phyloP scores from a whole-genome alignment of 1,140 invertebrate species.

The Nebria ingens region DNA sequence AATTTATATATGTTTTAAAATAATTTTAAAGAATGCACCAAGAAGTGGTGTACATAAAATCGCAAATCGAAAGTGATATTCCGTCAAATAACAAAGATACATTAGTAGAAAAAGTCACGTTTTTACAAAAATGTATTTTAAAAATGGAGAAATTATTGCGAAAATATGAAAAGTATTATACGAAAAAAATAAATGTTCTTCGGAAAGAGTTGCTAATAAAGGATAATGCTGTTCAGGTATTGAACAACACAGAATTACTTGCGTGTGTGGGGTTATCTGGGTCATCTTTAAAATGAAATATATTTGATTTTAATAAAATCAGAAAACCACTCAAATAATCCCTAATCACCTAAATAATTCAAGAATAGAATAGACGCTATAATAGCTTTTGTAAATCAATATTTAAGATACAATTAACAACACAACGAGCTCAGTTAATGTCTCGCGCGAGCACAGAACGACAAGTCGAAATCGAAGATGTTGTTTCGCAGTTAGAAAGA shows the following conservation, averaged over 20 bases:
- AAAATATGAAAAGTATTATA: slow-evolving; percentile 1
- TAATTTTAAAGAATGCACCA: slow-evolving; percentile 3
- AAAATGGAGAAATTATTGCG: slow-evolving; percentile 12
- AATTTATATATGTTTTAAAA: neutral
- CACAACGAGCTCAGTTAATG: slow-evolving; percentile 4
- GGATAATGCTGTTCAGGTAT: slow-evolving; percentile 7
- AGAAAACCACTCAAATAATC: neutral
- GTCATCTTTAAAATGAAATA: neutral
- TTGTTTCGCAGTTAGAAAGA: slow-evolving; percentile 5
- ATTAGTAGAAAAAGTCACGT: neutral
- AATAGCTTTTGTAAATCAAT: neutral
- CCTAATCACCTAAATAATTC: neutral
- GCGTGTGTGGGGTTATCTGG: neutral
- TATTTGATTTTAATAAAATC: neutral
- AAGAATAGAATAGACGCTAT: neutral
- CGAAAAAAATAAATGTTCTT: neutral
- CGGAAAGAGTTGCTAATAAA: neutral
- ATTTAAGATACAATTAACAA: slow-evolving; percentile 10
- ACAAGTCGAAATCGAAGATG: slow-evolving; percentile 8
- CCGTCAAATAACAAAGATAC: slow-evolving; percentile 1
- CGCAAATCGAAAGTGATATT: slow-evolving; percentile 4
- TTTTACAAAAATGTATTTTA: slow-evolving; percentile 6
- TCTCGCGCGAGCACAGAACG: neutral
- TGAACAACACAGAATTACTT: too few species aligned
- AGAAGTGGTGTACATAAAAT: neutral